Percentiles rank a stretch among this genome's conserved stretches.
Evolutionary conservation across 2,797 vertebrate species (phyloP).

Genomic region (Distichodus sexfasciatus): DNA sequence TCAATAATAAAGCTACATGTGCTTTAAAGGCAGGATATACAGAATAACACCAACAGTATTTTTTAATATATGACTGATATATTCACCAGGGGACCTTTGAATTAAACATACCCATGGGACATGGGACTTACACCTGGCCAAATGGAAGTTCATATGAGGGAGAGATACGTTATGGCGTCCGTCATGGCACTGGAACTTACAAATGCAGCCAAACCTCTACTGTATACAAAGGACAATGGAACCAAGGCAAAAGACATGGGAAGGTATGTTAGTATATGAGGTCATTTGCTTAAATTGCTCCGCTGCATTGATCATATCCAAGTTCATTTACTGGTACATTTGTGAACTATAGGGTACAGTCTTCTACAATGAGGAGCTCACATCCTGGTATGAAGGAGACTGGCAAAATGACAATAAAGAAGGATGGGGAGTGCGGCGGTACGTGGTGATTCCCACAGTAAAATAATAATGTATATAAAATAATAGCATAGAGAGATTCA

Average conservation of each 20-base stretch:
- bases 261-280: conserved; percentile 73
- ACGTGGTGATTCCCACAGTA: conserved; percentile 50
- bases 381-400: conserved; percentile 89
- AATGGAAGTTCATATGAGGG: conserved; percentile 86
- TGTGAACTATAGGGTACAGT: conserved; percentile 82
- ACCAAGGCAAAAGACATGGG: conserved; percentile 80
- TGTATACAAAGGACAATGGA: conserved; percentile 84
- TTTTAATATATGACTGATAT: too few relatives aligned
- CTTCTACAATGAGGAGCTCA: conserved; percentile 77
- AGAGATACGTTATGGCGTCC: conserved; percentile 71
- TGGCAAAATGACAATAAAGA: conserved; percentile 83
- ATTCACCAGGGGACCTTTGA: conserved; percentile 81
- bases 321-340: too few relatives aligned
- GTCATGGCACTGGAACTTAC: conserved; percentile 82
- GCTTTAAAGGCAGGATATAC: background rate
- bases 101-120: conserved; percentile 74
- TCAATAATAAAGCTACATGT: too few relatives aligned
- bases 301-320: too few relatives aligned
- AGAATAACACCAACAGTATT: too few relatives aligned
- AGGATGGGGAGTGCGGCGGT: conserved; percentile 86
- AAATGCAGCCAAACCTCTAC: conserved; percentile 61
- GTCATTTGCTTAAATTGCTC: background rate
- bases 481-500: too few relatives aligned
- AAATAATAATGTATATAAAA: too few relatives aligned
- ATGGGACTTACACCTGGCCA: conserved; percentile 80